phyloP scores from a whole-genome alignment of 2,113 vertebrate species.

The Xenopus laevis region DNA sequence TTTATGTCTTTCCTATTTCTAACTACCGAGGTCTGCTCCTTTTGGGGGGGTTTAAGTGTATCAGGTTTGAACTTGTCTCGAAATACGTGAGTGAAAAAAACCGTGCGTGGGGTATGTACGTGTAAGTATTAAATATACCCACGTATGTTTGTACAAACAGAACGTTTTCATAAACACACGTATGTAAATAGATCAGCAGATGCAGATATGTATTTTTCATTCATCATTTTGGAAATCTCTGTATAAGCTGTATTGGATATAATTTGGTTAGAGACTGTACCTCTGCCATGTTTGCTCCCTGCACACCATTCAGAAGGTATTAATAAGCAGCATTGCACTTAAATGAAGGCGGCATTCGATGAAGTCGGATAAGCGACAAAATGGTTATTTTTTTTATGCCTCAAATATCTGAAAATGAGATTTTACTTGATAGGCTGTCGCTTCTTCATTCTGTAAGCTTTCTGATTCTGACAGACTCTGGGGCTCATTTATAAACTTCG shows the following conservation, averaged over 20 bases:
- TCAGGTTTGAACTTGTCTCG: neutral
- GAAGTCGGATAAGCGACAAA: slow-evolving; percentile 43
- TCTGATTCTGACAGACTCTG: neutral
- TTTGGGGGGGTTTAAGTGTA: slow-evolving; percentile 64
- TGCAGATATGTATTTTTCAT: slow-evolving; percentile 36
- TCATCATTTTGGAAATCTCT: neutral
- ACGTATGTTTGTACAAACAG: too few species aligned
- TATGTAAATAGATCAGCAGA: slow-evolving; percentile 21
- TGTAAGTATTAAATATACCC: too few species aligned
- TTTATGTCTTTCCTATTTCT: slow-evolving; percentile 73
- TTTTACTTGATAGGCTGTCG: neutral
- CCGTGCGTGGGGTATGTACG: too few species aligned
- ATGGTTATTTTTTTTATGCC: slow-evolving; percentile 60
- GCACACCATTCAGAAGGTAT: slow-evolving; percentile 55
- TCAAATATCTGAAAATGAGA: slow-evolving; percentile 49
- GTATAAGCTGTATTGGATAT: slow-evolving; percentile 55
- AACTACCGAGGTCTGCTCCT: slow-evolving; percentile 64
- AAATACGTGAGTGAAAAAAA: slow-evolving; percentile 2
- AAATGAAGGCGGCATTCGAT: slow-evolving; percentile 62
- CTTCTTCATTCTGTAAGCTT: neutral
- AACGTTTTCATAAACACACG: neutral
- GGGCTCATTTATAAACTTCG: too few species aligned
- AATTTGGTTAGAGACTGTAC: slow-evolving; percentile 53
- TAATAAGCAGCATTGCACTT: slow-evolving; percentile 78
- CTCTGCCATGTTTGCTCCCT: slow-evolving; percentile 53